phyloP scores from a whole-genome alignment of 92 coral and sea anemone species.

The Paramuricea clavata region DNA sequence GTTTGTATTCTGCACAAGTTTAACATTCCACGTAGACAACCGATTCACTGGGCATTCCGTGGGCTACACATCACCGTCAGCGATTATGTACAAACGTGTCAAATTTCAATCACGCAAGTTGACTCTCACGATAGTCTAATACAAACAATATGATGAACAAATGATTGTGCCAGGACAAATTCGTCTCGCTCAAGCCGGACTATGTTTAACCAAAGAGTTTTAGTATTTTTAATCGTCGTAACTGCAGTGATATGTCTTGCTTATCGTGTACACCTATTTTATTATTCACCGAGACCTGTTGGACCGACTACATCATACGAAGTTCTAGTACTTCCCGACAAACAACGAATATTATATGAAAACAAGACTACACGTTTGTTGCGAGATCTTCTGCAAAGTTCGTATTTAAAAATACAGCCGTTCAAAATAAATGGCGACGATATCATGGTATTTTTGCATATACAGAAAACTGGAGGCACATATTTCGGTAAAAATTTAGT shows the following conservation, averaged over 20 bases:
- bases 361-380: neutral
- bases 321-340: too few species aligned
- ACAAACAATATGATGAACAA: too few species aligned
- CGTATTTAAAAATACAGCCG: neutral
- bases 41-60: too few species aligned
- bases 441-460: slow-evolving; percentile 88
- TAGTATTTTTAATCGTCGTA: neutral
- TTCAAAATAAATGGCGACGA: slow-evolving; percentile 71
- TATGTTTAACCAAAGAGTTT: neutral
- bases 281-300: neutral
- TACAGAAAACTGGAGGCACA: slow-evolving; percentile 97
- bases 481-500: slow-evolving; percentile 91
- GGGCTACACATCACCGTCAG: too few species aligned
- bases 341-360: too few species aligned
- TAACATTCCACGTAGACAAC: too few species aligned
- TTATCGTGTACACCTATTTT: neutral
- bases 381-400: slow-evolving; percentile 1
- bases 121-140: too few species aligned
- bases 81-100: too few species aligned
- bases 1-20: too few species aligned
- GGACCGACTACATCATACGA: slow-evolving; percentile 1
- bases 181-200: too few species aligned
- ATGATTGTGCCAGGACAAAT: too few species aligned
- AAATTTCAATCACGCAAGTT: too few species aligned
- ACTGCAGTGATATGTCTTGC: slow-evolving; percentile 8